Evolutionary conservation across 2,113 vertebrate species (phyloP), one percentile per base, ranked within the genome.

Genomic region (Megaceryle torquata): DNA sequence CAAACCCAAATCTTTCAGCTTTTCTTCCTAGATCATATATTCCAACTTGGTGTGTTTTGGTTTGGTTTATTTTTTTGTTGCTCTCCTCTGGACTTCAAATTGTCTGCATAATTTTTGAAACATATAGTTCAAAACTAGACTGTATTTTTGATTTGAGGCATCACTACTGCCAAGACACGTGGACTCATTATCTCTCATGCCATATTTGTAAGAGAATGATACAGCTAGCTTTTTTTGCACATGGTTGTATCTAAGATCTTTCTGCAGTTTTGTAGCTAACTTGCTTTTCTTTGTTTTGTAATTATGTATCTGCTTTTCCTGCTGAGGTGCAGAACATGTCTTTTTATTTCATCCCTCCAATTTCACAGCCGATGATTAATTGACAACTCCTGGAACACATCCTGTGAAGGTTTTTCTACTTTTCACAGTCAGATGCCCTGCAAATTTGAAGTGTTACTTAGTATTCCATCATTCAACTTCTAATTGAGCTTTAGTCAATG

Each of bases 1-100:
- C 96, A 97, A 95, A 91, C 63, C 16, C 70, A 77, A 59, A 80
- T 89, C 84, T 95, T 96, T 72, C 85, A 88, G 63, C 67, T 95
- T 94, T 96, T 95, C 67, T 69, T 89, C 87, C 70, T 92, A 94
- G 75, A 69, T 94, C 1, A 3, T 91, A 61, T 95, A 95, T 95
- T 92, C 61, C 75, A 91, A 69, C 25, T 31, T 86, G 39, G 16
- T 70, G n/a, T 67, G 19, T 54, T 54, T 29, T 54, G 10, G 39
- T 41, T 44, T 57, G 14, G 14, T 20, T 31, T 57, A 24, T 41
- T 70, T 11, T 33, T n/a, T 74, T 13, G 25, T n/a, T 74, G 10
- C n/a, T 53, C 8, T 76, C 87, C 75, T 91, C 18, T 79, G 57
- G 43, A 37, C 41, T 67, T 84, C 13, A 25, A 54, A 69, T 87